Conservation (phyloP, 2,113 vertebrate genomes). For the Mustela nigripes region DNA sequence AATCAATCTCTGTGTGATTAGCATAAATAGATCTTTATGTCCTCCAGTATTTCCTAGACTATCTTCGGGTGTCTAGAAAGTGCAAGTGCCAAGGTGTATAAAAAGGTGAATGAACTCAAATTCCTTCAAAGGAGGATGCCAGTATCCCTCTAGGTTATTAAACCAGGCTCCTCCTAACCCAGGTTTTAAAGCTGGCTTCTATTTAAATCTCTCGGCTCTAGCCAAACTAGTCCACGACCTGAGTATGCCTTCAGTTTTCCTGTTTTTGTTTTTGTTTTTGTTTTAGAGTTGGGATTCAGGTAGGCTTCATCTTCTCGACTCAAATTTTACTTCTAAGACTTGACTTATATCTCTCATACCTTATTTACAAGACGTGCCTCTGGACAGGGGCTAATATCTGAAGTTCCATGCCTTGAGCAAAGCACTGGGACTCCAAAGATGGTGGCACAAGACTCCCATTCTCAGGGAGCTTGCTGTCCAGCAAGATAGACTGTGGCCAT, state of each 20-base stretch:
- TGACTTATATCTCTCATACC: neutral
- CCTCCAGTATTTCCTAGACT: neutral
- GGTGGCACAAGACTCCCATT: rapidly evolving
- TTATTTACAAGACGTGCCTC: neutral
- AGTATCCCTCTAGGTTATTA: neutral
- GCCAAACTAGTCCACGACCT: neutral
- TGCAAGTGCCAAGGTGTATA: neutral
- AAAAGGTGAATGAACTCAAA: neutral
- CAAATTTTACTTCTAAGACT: neutral
- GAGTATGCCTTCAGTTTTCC: neutral
- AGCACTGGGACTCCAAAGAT: neutral
- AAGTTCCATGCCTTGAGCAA: neutral
- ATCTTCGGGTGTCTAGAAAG: neutral
- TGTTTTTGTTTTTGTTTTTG: neutral
- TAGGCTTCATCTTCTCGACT: neutral
- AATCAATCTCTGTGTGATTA: neutral
- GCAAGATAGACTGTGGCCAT: neutral
- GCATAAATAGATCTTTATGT: neutral
- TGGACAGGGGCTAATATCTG: neutral
- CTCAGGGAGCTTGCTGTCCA: neutral
- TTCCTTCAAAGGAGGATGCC: neutral
- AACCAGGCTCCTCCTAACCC: neutral
- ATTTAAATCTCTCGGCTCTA: neutral
- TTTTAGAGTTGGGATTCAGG: neutral
- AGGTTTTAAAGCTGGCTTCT: neutral